Base-by-base conservation (phyloP, 2,113 vertebrate genomes). In the Perognathus longimembris region DNA sequence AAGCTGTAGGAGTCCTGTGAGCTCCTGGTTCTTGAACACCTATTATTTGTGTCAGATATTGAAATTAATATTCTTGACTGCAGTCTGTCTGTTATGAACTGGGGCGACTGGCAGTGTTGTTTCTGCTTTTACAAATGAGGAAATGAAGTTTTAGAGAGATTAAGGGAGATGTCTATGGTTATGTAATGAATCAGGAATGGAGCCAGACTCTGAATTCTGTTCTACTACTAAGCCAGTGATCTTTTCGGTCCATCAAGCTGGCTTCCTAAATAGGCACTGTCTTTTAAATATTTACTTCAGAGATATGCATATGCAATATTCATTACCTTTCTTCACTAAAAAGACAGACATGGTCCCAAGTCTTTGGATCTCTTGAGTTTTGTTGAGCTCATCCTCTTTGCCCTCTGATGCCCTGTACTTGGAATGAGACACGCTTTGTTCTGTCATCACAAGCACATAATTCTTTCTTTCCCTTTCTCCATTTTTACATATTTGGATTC, bases 261-360 rank as follows among this genome's bases (percentile, higher is more conserved):
- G 67, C 63, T 91, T 94, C 91, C 54, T 89, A 91, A 93, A 77
- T 61, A 91, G 80, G 73, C 18, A 4, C 30, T 6, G 0, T 76
- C 95, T 92, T 86, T 95, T 81, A 89, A 92, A 84, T 90, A 87
- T 89, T 91, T 92, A 81, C 59, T 87, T 93, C 40, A 26, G 57
- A 7, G 1, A 71, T 40, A 40, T 11, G 70, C 54, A 45, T 59
- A 54, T 91, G 50, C 34, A 93, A 64, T 80, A 89, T 93, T 92
- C 59, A 50, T 90, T 32, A 28, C 36, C 30, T 30, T 54, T 78
- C 24, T 67, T 77, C 78, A 28, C 38, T 34, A 20, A 57, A 61
- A 54, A 84, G 54, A 71, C 15, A 30, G 42, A 34, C 26, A 10
- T n/a, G 6, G 34, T 67, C 36, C 61, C 45, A 82, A 45, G 18